Conservation (phyloP, 2,113 vertebrate species). For the Xiphophorus maculatus region DNA sequence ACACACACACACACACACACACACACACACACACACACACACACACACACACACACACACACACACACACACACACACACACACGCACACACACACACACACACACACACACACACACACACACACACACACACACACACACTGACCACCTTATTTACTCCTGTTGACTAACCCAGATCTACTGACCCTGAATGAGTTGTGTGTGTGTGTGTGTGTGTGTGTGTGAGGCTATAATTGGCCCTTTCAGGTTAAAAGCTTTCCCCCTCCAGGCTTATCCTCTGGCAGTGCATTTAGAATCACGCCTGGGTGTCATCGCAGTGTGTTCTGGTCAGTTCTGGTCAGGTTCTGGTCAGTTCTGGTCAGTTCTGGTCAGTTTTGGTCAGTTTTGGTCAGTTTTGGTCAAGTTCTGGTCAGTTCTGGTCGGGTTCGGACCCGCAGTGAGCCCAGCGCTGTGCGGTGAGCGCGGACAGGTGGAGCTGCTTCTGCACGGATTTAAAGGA, state of each 20-base stretch:
- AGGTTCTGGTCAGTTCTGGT: no score
- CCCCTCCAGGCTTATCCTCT: constrained; percentile 18
- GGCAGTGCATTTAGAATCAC: constrained; percentile 18
- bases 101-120: neutral
- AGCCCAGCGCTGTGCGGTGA: constrained; percentile 9
- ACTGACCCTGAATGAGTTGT: no score
- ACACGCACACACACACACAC: no score
- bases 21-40: no score
- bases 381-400: no score
- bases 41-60: neutral
- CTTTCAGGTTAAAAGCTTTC: constrained; percentile 44
- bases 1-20: neutral
- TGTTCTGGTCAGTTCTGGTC: neutral
- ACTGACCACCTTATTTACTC: no score
- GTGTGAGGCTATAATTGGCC: constrained; percentile 54
- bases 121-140: neutral
- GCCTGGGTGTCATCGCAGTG: constrained; percentile 1
- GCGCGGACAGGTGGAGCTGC: neutral
- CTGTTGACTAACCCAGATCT: no score
- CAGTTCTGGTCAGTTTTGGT: no score
- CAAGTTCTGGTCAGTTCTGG: neutral
- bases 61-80: no score
- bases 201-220: neutral
- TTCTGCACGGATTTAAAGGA: neutral
- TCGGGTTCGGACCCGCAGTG: neutral